phyloP scores from a whole-genome alignment of 2,888 invertebrate genomes.

The Rambutsinella grinnellia region DNA sequence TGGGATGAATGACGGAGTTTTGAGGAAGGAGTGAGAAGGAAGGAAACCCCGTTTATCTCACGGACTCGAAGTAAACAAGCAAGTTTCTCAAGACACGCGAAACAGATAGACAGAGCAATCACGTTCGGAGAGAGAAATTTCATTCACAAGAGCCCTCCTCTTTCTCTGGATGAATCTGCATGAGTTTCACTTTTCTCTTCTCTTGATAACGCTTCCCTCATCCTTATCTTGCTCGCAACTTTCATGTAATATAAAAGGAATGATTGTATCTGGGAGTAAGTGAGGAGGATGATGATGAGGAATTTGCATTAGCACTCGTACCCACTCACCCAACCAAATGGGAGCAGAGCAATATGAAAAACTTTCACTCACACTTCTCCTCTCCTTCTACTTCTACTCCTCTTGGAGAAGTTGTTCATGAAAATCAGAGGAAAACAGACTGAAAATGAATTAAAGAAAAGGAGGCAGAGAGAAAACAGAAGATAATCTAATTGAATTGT shows the following conservation, averaged over 20 bases:
- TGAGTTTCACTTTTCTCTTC: too few relatives aligned
- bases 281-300: too few relatives aligned
- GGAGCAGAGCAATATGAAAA: too few relatives aligned
- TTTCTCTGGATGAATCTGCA: too few relatives aligned
- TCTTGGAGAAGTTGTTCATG: not conserved
- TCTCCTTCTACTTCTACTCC: too few relatives aligned
- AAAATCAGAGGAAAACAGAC: not conserved
- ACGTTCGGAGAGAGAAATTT: slow-evolving; percentile 7
- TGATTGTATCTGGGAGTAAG: too few relatives aligned
- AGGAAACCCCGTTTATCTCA: slow-evolving; percentile 6
- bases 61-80: not conserved
- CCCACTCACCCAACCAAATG: too few relatives aligned
- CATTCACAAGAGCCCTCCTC: slow-evolving; percentile 12
- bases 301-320: too few relatives aligned
- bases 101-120: slow-evolving; percentile 11
- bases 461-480: slow-evolving; percentile 15
- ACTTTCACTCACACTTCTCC: too few relatives aligned
- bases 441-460: slow-evolving; percentile 18
- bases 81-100: slow-evolving; percentile 10
- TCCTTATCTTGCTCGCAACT: too few relatives aligned
- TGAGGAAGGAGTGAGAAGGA: not conserved
- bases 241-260: too few relatives aligned
- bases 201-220: too few relatives aligned
- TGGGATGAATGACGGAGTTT: not conserved
- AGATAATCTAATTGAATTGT: slow-evolving; percentile 36